A percentile compares a stretch with the other conserved stretches of the same genome.
Conservation (phyloP, 2,888 invertebrate genomes). For the Nowickia ferox region DNA sequence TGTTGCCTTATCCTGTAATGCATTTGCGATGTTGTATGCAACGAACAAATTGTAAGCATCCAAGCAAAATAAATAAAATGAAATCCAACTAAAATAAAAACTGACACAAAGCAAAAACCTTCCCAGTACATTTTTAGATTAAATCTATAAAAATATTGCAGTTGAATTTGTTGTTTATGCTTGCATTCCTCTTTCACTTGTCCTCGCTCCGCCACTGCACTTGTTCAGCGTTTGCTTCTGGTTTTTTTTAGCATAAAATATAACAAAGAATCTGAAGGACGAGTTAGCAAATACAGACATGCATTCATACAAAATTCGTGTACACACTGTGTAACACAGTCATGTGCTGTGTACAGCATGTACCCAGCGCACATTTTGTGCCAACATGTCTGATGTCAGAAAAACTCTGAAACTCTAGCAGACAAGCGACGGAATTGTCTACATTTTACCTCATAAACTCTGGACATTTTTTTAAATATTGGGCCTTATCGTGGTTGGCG, state of each 20-base stretch:
- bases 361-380: too few relatives aligned
- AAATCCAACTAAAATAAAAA: conserved; percentile 55
- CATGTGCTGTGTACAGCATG: not conserved
- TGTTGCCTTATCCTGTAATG: not conserved
- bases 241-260: not conserved
- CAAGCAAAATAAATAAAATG: conserved; percentile 45
- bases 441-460: too few relatives aligned
- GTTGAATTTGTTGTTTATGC: conserved; percentile 60
- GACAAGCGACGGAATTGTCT: too few relatives aligned
- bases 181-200: conserved; percentile 22
- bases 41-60: not conserved
- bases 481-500: too few relatives aligned
- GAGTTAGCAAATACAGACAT: conserved; percentile 57
- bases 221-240: not conserved
- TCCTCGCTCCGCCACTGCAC: conserved; percentile 1
- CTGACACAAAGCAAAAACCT: conserved; percentile 39
- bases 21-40: not conserved
- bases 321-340: not conserved
- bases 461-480: too few relatives aligned
- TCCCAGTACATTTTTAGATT: conserved; percentile 68
- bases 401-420: too few relatives aligned
- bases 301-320: conserved; percentile 18
- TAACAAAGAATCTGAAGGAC: conserved; percentile 66
- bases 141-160: conserved; percentile 62
- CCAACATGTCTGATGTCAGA: too few relatives aligned